phyloP scores from a whole-genome alignment of 2,113 vertebrate species.

The Heptranchias perlo region DNA sequence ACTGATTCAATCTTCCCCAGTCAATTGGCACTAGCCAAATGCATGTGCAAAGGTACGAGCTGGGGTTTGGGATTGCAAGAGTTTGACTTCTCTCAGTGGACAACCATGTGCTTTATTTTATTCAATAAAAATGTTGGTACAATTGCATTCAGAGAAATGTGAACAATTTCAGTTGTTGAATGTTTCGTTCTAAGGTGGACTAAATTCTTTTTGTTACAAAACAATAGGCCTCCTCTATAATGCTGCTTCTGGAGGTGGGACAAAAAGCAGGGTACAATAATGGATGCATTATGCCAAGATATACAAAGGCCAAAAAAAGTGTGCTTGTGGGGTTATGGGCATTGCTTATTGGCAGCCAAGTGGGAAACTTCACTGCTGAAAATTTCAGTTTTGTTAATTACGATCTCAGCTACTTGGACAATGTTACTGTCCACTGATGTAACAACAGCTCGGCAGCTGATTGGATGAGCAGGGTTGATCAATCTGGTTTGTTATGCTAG shows the following conservation, averaged over 20 bases:
- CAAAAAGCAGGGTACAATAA: neutral
- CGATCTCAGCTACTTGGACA: neutral
- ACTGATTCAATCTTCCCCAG: neutral
- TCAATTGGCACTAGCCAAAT: neutral
- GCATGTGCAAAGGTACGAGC: neutral
- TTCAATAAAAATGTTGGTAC: neutral
- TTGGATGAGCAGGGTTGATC: neutral
- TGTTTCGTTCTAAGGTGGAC: neutral
- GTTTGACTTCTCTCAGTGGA: neutral
- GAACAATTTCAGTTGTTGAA: conserved; percentile 8
- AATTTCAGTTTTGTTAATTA: neutral
- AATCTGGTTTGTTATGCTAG: neutral
- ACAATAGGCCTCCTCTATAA: neutral
- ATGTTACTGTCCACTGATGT: neutral
- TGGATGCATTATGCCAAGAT: neutral
- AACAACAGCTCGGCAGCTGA: neutral
- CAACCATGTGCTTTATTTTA: neutral
- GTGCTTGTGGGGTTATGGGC: neutral
- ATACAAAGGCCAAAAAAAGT: neutral
- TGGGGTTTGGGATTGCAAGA: neutral
- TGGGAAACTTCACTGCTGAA: neutral
- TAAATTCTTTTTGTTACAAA: neutral
- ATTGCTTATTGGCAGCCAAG: neutral
- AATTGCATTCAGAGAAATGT: neutral
- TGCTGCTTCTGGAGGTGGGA: neutral